Conservation (phyloP, 2,113 vertebrate genomes). For the Otocyon megalotis region DNA sequence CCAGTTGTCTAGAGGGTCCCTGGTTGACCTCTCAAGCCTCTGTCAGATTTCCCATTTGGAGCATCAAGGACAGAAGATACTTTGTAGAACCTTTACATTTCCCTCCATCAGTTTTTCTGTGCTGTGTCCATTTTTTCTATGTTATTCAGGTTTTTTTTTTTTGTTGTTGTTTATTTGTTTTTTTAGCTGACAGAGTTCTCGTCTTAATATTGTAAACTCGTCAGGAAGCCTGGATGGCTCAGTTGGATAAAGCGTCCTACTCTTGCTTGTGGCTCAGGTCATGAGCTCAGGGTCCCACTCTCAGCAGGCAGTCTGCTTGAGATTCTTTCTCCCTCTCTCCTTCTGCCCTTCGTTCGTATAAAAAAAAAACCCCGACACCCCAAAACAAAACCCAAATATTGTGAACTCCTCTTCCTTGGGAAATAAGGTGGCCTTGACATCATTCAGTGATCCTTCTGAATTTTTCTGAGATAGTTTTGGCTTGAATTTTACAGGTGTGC, state of each 20-base stretch:
- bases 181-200: background rate
- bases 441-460: background rate
- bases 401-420: background rate
- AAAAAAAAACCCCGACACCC: background rate
- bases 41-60: background rate
- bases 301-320: background rate
- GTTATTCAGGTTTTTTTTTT: background rate
- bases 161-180: background rate
- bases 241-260: fast-evolving
- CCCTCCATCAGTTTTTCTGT: background rate
- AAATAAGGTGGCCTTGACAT: background rate
- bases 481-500: background rate
- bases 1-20: background rate
- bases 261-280: background rate
- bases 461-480: background rate
- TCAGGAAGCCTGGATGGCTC: background rate
- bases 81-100: background rate
- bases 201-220: background rate
- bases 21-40: background rate
- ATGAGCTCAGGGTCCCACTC: background rate
- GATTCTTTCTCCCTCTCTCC: background rate
- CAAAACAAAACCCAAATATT: background rate
- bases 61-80: background rate
- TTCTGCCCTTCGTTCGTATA: background rate
- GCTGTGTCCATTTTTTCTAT: background rate